These are phyloP conservation scores for Muscicapa adusta DNA, from an alignment of 2,113 vertebrate species.

Conservation along the genomic window DNA sequence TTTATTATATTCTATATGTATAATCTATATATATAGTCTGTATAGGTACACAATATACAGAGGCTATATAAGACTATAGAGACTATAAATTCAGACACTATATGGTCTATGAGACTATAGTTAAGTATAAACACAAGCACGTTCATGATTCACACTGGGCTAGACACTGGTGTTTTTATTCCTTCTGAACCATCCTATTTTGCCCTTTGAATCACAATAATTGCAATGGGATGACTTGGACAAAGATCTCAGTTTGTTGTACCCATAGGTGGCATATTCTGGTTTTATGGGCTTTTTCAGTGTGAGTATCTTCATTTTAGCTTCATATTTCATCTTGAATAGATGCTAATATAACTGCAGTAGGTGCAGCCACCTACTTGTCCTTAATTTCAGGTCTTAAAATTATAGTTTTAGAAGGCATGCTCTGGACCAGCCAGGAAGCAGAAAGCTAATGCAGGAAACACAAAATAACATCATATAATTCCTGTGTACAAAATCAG, in stretches of 20 bases:
- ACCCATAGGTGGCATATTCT: neutral
- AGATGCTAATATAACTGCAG: neutral
- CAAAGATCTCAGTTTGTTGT: neutral
- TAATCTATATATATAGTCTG: neutral
- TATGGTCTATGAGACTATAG: neutral
- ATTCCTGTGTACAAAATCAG: neutral
- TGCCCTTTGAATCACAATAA: neutral
- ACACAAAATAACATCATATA: neutral
- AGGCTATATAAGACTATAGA: neutral
- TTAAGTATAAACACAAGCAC: neutral
- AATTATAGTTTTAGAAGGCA: neutral
- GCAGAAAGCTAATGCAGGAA: neutral
- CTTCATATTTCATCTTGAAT: neutral
- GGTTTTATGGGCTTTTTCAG: neutral
- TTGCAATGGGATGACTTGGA: neutral
- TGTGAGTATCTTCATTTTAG: neutral
- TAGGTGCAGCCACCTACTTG: neutral
- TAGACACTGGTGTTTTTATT: neutral
- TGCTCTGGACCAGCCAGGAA: neutral
- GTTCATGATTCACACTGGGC: neutral
- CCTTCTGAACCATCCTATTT: neutral
- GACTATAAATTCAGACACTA: neutral
- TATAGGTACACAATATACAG: neutral
- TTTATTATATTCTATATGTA: neutral
- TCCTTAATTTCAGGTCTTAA: neutral